These are phyloP conservation scores for Zootermopsis nevadensis DNA, from an alignment of 2,888 invertebrate species.

Conservation along the genomic window DNA sequence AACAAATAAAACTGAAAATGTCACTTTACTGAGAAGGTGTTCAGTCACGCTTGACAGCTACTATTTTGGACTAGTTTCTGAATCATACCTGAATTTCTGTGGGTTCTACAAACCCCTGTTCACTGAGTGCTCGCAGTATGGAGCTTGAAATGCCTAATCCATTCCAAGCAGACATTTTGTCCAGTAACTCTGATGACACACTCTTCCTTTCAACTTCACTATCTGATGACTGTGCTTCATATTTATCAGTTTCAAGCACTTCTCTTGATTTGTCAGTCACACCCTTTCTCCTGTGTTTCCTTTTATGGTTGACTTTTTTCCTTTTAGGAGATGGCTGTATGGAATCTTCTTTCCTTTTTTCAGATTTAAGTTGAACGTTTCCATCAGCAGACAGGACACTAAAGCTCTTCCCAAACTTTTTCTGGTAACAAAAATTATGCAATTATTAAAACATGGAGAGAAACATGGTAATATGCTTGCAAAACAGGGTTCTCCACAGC, in stretches of 20 bases:
- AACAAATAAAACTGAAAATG: too few relatives aligned
- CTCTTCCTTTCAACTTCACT: constrained; percentile 40
- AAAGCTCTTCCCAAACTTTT: neutral
- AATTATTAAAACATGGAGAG: too few relatives aligned
- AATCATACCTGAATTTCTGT: constrained; percentile 85
- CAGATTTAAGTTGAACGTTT: neutral
- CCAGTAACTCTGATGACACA: constrained; percentile 58
- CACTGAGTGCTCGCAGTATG: constrained; percentile 79
- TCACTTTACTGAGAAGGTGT: too few relatives aligned
- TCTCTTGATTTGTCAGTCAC: constrained; percentile 24
- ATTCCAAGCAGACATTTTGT: constrained; percentile 73
- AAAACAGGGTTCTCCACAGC: too few relatives aligned
- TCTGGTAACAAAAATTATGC: neutral
- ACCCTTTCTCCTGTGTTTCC: constrained; percentile 9
- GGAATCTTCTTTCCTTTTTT: constrained; percentile 45
- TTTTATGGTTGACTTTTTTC: constrained; percentile 59
- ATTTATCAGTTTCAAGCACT: constrained; percentile 27
- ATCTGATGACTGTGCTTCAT: constrained; percentile 45
- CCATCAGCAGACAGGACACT: too few relatives aligned
- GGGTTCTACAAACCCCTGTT: constrained; percentile 82
- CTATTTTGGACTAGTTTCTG: neutral
- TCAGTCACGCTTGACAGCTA: too few relatives aligned
- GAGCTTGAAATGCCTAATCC: constrained; percentile 75
- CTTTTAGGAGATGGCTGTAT: constrained; percentile 60
- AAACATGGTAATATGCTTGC: too few relatives aligned